These are phyloP conservation scores for Onychomys arenicola DNA, from an alignment of 2,797 vertebrate genomes.

Conservation along the genomic window DNA sequence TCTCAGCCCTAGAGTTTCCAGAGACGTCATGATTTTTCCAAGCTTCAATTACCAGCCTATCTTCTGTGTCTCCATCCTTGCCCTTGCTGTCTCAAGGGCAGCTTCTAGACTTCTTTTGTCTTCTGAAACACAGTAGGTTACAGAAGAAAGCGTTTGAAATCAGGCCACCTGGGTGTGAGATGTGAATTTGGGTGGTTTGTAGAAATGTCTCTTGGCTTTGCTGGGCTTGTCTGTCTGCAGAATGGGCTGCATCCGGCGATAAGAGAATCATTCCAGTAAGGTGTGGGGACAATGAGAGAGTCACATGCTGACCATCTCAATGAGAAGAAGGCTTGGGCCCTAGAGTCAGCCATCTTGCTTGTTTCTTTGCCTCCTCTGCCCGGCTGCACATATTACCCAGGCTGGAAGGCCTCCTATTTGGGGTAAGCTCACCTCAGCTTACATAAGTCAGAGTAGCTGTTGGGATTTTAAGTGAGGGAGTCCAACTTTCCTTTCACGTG, in stretches of 20 bases:
- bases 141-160: neutral
- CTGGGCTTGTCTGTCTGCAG: neutral
- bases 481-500: constrained; percentile 36
- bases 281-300: neutral
- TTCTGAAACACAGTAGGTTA: neutral
- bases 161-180: neutral
- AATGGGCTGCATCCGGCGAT: neutral
- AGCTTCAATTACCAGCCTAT: constrained; percentile 55
- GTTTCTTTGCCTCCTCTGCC: neutral
- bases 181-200: neutral
- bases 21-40: constrained; percentile 65
- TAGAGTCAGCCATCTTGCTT: accelerated
- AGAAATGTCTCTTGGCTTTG: neutral
- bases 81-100: neutral
- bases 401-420: neutral
- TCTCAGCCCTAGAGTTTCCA: constrained; percentile 53
- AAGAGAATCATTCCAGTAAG: neutral
- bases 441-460: neutral
- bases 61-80: neutral
- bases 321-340: neutral
- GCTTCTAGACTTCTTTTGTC: neutral
- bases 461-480: neutral
- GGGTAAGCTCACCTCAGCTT: neutral
- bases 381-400: accelerated
- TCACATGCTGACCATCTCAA: accelerated